Percentiles rank a stretch among this genome's conserved stretches.
These are phyloP conservation scores for Steatocranus sp. DNA, from an alignment of 2,797 vertebrate species.

Conservation along the genomic window DNA sequence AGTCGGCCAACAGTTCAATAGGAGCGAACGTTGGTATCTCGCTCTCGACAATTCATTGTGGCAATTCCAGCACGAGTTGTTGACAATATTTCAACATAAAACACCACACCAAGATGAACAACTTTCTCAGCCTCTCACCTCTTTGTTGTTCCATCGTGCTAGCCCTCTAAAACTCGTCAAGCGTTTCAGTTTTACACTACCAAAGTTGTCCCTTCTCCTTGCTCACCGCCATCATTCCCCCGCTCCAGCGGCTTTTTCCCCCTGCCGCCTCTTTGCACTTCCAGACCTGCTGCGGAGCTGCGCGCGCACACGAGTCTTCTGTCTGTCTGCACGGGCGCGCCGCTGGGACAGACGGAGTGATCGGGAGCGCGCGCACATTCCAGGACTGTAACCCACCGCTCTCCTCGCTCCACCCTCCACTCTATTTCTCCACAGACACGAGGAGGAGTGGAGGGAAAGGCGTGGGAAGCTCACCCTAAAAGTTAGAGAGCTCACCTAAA, in stretches of 20 bases:
- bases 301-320: conserved; percentile 48
- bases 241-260: conserved; percentile 41
- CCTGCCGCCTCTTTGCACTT: conserved; percentile 50
- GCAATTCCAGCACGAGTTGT: conserved; percentile 25
- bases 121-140: conserved; percentile 55
- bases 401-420: neutral
- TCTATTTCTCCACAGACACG: conserved; percentile 24
- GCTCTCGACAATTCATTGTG: conserved; percentile 53
- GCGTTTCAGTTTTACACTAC: conserved; percentile 34
- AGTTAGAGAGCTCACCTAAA: conserved; percentile 11
- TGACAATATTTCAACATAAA: neutral
- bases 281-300: conserved; percentile 71
- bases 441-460: conserved; percentile 25
- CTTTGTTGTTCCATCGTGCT: conserved; percentile 31
- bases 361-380: conserved; percentile 76
- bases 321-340: conserved; percentile 11
- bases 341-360: conserved; percentile 10
- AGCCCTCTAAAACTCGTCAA: conserved; percentile 17
- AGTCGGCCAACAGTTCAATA: neutral
- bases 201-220: conserved; percentile 69
- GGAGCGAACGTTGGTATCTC: neutral
- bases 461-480: conserved; percentile 53
- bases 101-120: neutral
- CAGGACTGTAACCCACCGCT: conserved; percentile 62
- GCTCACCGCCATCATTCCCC: conserved; percentile 75